Base-by-base conservation (phyloP, 2,113 vertebrate species). In the Hypocryptadius cinnamomeus region DNA sequence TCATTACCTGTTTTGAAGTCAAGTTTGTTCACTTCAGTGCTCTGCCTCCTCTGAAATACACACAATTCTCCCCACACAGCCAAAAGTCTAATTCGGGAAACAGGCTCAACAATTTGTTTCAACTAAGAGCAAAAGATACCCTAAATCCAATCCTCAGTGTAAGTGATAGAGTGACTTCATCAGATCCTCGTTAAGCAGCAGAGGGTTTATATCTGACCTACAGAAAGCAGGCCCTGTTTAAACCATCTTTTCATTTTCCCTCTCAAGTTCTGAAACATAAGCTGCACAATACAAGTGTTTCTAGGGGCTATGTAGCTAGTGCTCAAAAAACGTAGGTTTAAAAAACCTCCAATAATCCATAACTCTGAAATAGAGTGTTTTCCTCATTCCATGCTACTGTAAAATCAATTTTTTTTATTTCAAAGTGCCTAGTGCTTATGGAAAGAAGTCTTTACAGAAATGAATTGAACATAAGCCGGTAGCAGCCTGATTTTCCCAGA, bases 191-290 rank as follows among this genome's bases (percentile, higher is more conserved):
- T 31, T 35, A 74, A 79, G 28, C 30, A 88, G 11, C 28, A 80
- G 31, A 4, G 3, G 3, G 23, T 27, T 89, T 61, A 73, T 65
- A 33, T 33, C 27, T 44, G 28, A 45, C 19, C 10, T 23, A 31
- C 10, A 77, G 24, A 48, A 18, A 72, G 35, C 10, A 64, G 5
- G 4, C 15, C 8, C 44, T 64, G 19, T 17, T 56, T 35, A 37
- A 19, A 54, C 1, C 3, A 33, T 4, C 3, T 57, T 69, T 42
- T 31, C 1, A 0, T 66, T 16, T 17, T 12, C 9, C 9, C 6
- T 27, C 11, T 31, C 15, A 5, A 51, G 19, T 0, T 71, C 27
- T 39, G 50, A 69, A 45, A 63, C 6, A 5, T n/a, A 89, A 64
- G 11, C 24, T 69, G 30, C 37, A 35, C 42, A 48, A 24, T 11